Evolutionary conservation across 2,113 vertebrate species (phyloP).

Genomic region (Platichthys stellatus): DNA sequence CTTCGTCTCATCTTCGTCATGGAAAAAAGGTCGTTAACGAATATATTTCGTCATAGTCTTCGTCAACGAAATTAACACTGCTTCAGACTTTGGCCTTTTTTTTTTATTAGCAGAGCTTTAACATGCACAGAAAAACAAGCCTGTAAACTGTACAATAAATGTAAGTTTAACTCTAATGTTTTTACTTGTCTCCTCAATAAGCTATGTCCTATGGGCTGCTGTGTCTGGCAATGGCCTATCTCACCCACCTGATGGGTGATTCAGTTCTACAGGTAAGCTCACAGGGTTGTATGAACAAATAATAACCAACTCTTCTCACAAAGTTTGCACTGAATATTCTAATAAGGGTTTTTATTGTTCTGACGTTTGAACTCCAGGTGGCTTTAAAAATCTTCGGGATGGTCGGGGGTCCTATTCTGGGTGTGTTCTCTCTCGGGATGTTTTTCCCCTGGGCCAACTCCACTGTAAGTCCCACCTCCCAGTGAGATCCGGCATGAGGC

Average conservation of each 20-base stretch:
- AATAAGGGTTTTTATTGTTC: not conserved
- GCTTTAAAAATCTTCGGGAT: conserved; percentile 96
- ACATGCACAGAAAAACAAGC: too few relatives aligned
- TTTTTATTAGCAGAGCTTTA: too few relatives aligned
- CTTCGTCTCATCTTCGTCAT: too few relatives aligned
- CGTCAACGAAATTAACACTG: too few relatives aligned
- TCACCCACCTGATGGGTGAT: conserved; percentile 89
- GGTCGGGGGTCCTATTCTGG: conserved; percentile 91
- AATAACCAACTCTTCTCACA: not conserved
- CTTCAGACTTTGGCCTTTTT: too few relatives aligned
- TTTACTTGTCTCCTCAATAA: conserved; percentile 52
- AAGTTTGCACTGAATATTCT: not conserved
- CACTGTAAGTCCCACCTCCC: conserved; percentile 80
- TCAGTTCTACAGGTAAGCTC: conserved; percentile 87
- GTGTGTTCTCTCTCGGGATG: conserved; percentile 93
- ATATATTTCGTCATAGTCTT: too few relatives aligned
- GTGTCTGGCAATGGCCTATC: conserved; percentile 92
- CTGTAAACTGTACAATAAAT: not conserved
- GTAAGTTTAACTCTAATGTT: too few relatives aligned
- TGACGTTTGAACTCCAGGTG: conserved; percentile 77
- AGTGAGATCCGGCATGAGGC: not conserved
- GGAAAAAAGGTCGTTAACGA: too few relatives aligned
- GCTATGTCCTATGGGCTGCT: conserved; percentile 90
- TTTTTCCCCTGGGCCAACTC: conserved; percentile 95
- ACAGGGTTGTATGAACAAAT: fast-evolving